Evolutionary conservation across 2,113 vertebrate genomes (phyloP).

Genomic region (Ameiurus melas): DNA sequence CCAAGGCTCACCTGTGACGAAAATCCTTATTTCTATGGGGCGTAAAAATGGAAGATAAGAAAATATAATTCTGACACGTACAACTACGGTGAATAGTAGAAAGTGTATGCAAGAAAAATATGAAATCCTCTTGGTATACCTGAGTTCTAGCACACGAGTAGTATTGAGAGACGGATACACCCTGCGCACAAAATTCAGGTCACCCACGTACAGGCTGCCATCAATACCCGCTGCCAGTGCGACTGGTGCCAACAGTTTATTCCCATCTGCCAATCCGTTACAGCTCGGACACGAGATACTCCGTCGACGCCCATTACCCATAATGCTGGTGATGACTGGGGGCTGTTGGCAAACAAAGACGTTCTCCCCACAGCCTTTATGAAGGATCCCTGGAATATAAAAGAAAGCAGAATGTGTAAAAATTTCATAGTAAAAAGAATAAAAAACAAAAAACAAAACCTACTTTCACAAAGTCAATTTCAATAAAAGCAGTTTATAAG

Average conservation of each 20-base stretch:
- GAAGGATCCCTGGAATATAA: conserved; percentile 83
- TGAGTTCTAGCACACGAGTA: conserved; percentile 93
- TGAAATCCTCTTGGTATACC: conserved; percentile 66
- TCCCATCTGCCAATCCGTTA: conserved; percentile 95
- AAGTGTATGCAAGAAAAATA: not conserved
- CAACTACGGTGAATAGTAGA: conserved; percentile 31
- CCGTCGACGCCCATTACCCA: conserved; percentile 94
- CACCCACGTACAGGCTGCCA: conserved; percentile 95
- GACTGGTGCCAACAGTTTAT: conserved; percentile 97
- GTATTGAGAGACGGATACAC: conserved; percentile 96
- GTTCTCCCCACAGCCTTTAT: conserved; percentile 97
- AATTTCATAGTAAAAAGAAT: not conserved
- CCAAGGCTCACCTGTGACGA: conserved; percentile 92
- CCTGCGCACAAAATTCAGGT: conserved; percentile 96
- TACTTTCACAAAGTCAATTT: conserved; percentile 1
- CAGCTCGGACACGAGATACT: conserved; percentile 99
- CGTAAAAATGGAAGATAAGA: conserved; percentile 74
- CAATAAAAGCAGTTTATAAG: conserved; percentile 45
- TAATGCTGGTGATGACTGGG: conserved; percentile 92
- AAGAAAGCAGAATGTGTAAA: conserved; percentile 15
- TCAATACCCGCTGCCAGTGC: conserved; percentile 94
- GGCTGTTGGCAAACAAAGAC: conserved; percentile 96
- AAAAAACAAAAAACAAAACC: not conserved
- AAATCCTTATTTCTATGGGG: conserved; percentile 98
- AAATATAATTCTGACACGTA: conserved; percentile 56